Base-by-base conservation (phyloP, 2,113 vertebrate species). In the Embiotoca jacksoni region DNA sequence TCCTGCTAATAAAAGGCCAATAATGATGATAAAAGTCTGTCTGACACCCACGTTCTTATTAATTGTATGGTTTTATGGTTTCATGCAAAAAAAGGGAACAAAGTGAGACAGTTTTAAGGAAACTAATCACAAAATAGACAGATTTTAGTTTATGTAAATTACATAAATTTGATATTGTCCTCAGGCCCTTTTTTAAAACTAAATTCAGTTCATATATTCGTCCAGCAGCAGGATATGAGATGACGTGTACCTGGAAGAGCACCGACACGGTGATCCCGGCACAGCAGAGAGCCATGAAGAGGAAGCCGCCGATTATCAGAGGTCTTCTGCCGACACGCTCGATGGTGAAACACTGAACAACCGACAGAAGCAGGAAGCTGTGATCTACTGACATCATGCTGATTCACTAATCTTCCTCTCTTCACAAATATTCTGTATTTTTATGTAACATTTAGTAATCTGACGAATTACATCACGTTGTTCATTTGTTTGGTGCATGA, bases 281-380 rank as follows among this genome's bases (percentile, higher is more conserved):
- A 0, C 89, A 96, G 91, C 96, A 97, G 4, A 97, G 7, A 5
- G 94, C 95, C 96, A 98, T 98, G 87, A 96, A 92, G 36, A 94
- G 94, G 91, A 97, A 98, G 16, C 97, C 96, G 0, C 92, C 93
- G 76, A 97, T 95, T 82, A 97, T 86, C 80, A 98, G 94, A 8
- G 95, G 94, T 65, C 95, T 95, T 49, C 97, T 92, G 52, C 96
- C 97, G 75, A 97, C 36, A 65, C 92, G 95, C 79, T 98, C 97
- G 0, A 98, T 96, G 30, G 95, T 95, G 64, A 98, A 95, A 78
- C 96, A 96, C 97, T 98, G 85, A 8, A 73, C 6, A 62, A 78
- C 3, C 9, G 75, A 75, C 78, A 37, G 15, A 61, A 39, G 63
- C 31, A 49, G 16, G 4, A 57, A 46, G 33, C 5, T 72, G 49